These are phyloP conservation scores for Scophthalmus maximus DNA, from an alignment of 2,113 vertebrate species.

Conservation along the genomic window DNA sequence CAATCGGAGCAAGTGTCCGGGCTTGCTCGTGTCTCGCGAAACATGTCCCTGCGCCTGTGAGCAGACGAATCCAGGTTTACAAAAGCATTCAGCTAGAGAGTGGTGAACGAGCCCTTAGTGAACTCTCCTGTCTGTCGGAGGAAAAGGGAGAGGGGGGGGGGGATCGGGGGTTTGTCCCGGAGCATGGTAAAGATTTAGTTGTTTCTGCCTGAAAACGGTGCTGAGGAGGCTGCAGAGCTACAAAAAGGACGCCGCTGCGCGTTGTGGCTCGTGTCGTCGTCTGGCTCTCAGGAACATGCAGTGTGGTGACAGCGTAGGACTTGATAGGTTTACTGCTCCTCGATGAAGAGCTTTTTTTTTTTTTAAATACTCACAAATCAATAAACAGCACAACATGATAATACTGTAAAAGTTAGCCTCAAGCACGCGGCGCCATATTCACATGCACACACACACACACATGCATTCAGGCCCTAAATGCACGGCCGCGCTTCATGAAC, in stretches of 20 bases:
- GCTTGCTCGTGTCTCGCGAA: conserved; percentile 9
- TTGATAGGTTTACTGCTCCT: conserved; percentile 65
- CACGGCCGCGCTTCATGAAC: conserved; percentile 61
- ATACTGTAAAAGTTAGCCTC: conserved; percentile 79
- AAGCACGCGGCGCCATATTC: conserved; percentile 54
- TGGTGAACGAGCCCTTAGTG: conserved; percentile 81
- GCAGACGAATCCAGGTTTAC: conserved; percentile 59
- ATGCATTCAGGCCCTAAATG: conserved; percentile 44
- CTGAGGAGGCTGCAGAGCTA: conserved; percentile 58
- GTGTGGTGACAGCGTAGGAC: conserved; percentile 60
- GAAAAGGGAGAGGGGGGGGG: conserved; percentile 11
- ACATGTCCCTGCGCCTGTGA: conserved; percentile 32
- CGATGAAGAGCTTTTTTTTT: conserved; percentile 49
- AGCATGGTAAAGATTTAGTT: conserved; percentile 45
- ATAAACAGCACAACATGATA: conserved; percentile 75
- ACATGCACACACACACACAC: conserved; percentile 56
- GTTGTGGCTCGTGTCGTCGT: conserved; percentile 5
- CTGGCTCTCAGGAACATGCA: conserved; percentile 71
- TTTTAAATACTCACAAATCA: conserved; percentile 75
- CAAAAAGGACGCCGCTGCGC: conserved; percentile 54
- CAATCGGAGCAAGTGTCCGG: neutral
- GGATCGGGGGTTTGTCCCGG: conserved; percentile 23
- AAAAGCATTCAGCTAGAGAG: conserved; percentile 66
- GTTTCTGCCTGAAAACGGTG: conserved; percentile 33
- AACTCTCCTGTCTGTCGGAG: conserved; percentile 65